Evolutionary conservation across 2,113 vertebrate species (phyloP), one percentile per base, ranked within the genome.

Genomic region (Caranx melampygus): DNA sequence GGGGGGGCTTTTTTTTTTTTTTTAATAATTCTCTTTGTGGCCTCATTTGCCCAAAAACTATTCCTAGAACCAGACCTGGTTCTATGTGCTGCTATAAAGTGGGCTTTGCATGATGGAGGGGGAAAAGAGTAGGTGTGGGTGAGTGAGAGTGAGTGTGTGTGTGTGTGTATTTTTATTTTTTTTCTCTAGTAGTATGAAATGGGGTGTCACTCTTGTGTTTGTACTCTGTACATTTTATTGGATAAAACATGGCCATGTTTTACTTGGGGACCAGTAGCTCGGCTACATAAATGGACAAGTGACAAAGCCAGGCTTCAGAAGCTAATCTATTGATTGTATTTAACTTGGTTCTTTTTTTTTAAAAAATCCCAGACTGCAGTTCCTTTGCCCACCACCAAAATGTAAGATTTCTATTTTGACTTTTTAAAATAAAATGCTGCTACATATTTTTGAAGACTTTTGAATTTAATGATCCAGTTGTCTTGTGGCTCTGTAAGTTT

Each of bases 21-120:
- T 58, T 60, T 9, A 40, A 40, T 40, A 37, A 57, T 55, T 67
- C 26, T 78, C 5, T 78, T 58, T 40, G 57, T 83, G 92, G 91
- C 79, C 71, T 94, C 95, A 91, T 95, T 95, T 91, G 93, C 96
- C 96, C 94, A 94, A 94, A 94, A 94, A 90, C 83, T 89, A 79
- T 90, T 85, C 71, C 85, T 92, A 93, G 96, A 94, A 96, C 91
- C 87, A 81, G 58, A 18, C 68, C 57, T 91, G 94, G 93, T 96
- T 96, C 96, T 95, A 78, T 21, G 89, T 97, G 98, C 97, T 99
- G 98, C 98, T 99, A 97, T 35, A 92, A 94, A 95, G 94, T 95
- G 93, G 96, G 92, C 95, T 95, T 93, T 92, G 81, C 93, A 93
- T 88, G 69, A 83, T 67, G 44, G 72, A 84, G 72, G 75, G 69